phyloP scores from a whole-genome alignment of 2,888 invertebrate genomes.

The Pollenia labialis region DNA sequence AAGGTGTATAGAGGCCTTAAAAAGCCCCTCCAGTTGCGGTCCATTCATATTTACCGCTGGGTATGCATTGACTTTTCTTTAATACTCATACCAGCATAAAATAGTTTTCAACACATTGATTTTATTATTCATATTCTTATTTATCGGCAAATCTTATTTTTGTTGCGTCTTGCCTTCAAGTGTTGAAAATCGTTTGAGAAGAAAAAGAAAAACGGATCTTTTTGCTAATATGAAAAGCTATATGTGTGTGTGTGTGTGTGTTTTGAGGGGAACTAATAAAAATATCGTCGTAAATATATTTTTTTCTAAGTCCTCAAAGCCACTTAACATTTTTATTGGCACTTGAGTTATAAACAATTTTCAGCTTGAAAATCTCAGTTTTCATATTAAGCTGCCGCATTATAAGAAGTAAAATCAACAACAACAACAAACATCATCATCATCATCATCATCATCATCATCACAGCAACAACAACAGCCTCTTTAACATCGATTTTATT shows the following conservation, averaged over 20 bases:
- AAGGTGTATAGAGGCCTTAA: no score
- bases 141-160: slow-evolving; percentile 50
- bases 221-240: not conserved
- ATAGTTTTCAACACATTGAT: slow-evolving; percentile 51
- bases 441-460: not conserved
- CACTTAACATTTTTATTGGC: slow-evolving; percentile 83
- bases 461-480: slow-evolving; percentile 11
- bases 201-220: slow-evolving; percentile 10
- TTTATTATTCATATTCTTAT: slow-evolving; percentile 64
- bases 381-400: slow-evolving; percentile 47
- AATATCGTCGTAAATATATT: slow-evolving; percentile 75
- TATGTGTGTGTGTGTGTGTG: slow-evolving; percentile 5
- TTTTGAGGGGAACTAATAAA: slow-evolving; percentile 52
- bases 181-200: slow-evolving; percentile 27
- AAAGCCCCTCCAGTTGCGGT: no score
- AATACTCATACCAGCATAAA: not conserved
- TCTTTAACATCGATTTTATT: slow-evolving; percentile 34
- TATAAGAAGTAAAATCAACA: slow-evolving; percentile 9
- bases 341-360: slow-evolving; percentile 77
- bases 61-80: not conserved
- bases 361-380: slow-evolving; percentile 66
- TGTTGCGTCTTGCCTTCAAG: slow-evolving; percentile 53
- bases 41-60: no score
- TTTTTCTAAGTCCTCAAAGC: slow-evolving; percentile 76
- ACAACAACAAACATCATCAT: not conserved